These are phyloP conservation scores for Trissolcus basalis DNA, from an alignment of 1,140 invertebrate species.

Conservation along the genomic window DNA sequence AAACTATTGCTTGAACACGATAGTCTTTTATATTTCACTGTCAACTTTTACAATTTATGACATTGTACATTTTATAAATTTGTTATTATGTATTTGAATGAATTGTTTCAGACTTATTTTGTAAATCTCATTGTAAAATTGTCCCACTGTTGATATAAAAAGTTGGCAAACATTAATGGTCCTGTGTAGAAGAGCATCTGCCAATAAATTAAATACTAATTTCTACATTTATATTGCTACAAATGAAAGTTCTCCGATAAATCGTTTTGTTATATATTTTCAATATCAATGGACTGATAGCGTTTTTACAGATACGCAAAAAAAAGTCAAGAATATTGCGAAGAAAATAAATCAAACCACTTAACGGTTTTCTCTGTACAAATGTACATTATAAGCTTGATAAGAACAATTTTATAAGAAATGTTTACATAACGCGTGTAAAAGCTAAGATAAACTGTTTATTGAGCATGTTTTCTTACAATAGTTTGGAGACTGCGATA, in stretches of 20 bases:
- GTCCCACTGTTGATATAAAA: no score
- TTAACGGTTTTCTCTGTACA: constrained; percentile 32
- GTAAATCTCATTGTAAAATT: no score
- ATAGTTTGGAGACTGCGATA: no score
- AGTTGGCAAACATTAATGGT: constrained; percentile 12
- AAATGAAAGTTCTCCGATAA: constrained; percentile 42
- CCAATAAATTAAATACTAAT: constrained; percentile 43
- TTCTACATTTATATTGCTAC: constrained; percentile 34
- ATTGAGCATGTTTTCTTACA: constrained; percentile 26
- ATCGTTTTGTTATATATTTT: constrained; percentile 20
- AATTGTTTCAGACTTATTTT: no score
- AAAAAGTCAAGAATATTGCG: no score
- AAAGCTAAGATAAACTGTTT: background rate
- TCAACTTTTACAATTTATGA: no score
- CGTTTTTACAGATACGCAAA: no score
- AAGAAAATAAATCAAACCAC: background rate
- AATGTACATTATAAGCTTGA: constrained; percentile 45
- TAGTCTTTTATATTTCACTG: no score
- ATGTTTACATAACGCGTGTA: constrained; percentile 29
- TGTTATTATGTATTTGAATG: no score
- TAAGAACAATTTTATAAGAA: constrained; percentile 50
- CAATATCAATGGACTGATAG: no score
- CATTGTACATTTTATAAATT: no score
- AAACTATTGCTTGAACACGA: no score
- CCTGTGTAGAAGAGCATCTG: constrained; percentile 19